Conservation (phyloP, 2,113 vertebrate genomes). For the Cebus imitator region DNA sequence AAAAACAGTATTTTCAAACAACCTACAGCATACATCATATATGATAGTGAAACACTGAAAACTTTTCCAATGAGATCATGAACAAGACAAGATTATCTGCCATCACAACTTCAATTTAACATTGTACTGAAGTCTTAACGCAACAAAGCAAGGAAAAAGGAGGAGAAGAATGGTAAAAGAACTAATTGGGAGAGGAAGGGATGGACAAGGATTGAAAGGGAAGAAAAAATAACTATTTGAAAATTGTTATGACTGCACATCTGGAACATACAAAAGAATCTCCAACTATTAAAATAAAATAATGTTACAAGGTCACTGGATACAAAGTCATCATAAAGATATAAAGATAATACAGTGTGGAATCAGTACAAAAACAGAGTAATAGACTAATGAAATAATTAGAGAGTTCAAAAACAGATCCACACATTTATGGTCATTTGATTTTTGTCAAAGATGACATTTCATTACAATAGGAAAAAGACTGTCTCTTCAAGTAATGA, state of each 20-base stretch:
- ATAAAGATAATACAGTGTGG: not conserved
- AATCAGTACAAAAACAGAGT: not conserved
- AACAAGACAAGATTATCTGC: not conserved
- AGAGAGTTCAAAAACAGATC: not conserved
- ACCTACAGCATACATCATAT: not conserved
- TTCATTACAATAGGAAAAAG: not conserved
- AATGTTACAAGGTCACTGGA: not conserved
- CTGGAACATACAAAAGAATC: not conserved
- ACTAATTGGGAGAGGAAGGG: not conserved
- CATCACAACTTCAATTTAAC: not conserved
- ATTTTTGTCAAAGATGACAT: not conserved
- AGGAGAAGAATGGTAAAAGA: not conserved
- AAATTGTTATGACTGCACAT: not conserved
- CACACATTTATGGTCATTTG: not conserved
- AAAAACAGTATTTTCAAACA: not conserved
- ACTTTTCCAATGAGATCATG: not conserved
- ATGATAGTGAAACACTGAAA: not conserved
- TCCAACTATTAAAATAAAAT: not conserved
- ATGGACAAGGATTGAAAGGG: not conserved
- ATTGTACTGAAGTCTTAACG: not conserved
- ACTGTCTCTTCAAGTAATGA: not conserved
- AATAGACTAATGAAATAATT: not conserved
- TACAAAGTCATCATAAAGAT: not conserved
- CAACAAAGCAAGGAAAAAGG: constrained; percentile 26
- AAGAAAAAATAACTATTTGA: not conserved